Evolutionary conservation across 2,888 invertebrate species (phyloP).

Genomic region (Drosophila demipolita): DNA sequence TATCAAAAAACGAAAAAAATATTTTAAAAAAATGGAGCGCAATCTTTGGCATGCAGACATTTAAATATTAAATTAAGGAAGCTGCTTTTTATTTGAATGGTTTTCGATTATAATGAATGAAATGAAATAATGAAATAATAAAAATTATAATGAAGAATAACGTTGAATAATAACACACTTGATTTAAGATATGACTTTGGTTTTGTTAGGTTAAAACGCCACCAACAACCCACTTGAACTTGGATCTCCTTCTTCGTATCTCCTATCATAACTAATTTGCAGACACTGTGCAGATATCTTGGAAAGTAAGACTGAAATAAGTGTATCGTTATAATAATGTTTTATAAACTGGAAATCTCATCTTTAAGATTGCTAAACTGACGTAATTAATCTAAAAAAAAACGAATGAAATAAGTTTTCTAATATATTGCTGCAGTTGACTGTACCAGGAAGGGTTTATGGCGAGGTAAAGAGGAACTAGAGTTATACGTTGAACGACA

Average conservation of each 20-base stretch:
- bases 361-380: no score
- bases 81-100: neutral
- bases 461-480: neutral
- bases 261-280: neutral
- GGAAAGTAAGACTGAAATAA: neutral
- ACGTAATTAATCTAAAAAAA: no score
- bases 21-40: neutral
- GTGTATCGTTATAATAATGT: neutral
- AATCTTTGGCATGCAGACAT: neutral
- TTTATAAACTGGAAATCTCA: no score
- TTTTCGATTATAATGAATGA: neutral
- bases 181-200: neutral
- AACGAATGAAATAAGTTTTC: neutral
- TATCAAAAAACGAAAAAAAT: slow-evolving; percentile 1
- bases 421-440: no score
- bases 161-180: neutral
- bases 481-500: neutral
- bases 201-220: neutral
- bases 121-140: no score
- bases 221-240: neutral
- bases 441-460: no score
- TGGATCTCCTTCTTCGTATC: neutral
- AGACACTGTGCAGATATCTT: neutral
- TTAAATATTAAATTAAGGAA: neutral
- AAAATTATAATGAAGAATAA: neutral